These are phyloP conservation scores for Amphipoea oculea DNA, from an alignment of 2,888 invertebrate genomes.

Conservation along the genomic window DNA sequence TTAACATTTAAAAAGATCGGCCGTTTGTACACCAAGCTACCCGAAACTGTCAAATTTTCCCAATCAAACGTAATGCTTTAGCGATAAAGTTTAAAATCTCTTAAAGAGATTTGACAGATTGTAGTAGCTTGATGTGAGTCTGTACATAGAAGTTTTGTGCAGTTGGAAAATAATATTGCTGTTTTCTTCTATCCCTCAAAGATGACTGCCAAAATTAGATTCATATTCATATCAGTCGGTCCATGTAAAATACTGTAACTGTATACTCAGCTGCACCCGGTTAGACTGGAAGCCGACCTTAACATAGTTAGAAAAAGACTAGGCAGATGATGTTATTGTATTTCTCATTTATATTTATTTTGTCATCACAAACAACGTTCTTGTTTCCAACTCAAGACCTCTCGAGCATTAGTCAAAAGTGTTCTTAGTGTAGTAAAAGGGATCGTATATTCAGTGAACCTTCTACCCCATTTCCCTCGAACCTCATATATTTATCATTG, in stretches of 20 bases:
- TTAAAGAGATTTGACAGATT: no score
- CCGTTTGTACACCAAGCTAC: no score
- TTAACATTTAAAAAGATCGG: no score
- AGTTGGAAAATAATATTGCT: background rate
- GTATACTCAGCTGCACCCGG: background rate
- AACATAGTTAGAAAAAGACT: background rate
- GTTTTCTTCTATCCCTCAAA: background rate
- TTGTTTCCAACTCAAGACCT: background rate
- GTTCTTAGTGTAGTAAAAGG: background rate
- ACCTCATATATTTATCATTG: conserved; percentile 71
- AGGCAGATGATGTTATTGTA: background rate
- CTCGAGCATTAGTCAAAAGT: background rate
- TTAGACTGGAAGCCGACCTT: background rate
- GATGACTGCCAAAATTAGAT: background rate
- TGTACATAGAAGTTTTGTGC: no score
- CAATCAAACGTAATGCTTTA: no score
- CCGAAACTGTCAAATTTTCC: no score
- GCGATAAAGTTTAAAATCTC: no score
- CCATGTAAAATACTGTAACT: background rate
- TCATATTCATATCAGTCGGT: background rate
- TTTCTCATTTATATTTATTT: background rate
- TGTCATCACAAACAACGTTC: background rate
- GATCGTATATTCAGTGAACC: conserved; percentile 14
- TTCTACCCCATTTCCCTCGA: conserved; percentile 33
- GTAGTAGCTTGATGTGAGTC: no score